Conservation (phyloP, 2,113 vertebrate species). For the Carlito syrichta region DNA sequence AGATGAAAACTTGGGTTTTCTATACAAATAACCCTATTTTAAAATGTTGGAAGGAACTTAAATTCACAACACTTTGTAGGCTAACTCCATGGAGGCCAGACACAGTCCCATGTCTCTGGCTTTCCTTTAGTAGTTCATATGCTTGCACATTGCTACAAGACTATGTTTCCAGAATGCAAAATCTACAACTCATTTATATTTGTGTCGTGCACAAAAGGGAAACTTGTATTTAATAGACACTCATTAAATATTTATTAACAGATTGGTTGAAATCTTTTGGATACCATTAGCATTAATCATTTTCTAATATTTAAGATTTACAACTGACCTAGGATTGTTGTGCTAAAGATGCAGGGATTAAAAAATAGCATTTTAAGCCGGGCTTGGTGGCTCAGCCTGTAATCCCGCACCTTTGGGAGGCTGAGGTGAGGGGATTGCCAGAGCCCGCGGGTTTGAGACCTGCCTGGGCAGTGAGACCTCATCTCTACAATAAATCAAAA, state of each 20-base stretch:
- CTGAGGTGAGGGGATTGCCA: no score
- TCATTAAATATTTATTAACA: neutral
- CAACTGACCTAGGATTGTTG: neutral
- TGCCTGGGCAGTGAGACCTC: no score
- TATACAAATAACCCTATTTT: neutral
- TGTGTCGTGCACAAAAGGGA: neutral
- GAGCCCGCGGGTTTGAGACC: no score
- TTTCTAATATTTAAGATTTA: neutral
- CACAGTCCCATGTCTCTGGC: neutral
- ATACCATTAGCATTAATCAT: neutral
- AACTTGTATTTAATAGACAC: neutral
- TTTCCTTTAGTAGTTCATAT: neutral
- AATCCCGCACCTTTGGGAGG: neutral
- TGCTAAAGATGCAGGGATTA: neutral
- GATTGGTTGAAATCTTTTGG: neutral
- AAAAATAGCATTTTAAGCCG: neutral
- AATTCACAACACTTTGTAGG: neutral
- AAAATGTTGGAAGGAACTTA: neutral
- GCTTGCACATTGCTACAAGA: neutral
- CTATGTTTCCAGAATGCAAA: neutral
- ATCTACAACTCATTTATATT: neutral
- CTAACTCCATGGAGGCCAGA: neutral
- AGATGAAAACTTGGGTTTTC: neutral
- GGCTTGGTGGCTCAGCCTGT: neutral
- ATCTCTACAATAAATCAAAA: no score